Evolutionary conservation across 2,797 vertebrate genomes (phyloP).

Genomic region (Otus scops): DNA sequence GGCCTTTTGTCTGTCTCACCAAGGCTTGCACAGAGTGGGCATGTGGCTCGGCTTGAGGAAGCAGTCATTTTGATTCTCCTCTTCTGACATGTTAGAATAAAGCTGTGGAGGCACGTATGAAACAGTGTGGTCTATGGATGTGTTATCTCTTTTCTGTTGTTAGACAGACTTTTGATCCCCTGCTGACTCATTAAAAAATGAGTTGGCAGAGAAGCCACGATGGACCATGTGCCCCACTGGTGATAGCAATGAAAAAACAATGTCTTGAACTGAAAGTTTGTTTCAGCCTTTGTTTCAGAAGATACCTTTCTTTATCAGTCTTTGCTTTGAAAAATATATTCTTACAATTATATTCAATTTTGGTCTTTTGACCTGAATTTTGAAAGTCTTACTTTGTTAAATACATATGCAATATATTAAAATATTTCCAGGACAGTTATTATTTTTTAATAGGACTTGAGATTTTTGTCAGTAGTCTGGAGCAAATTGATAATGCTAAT

Average conservation of each 20-base stretch:
- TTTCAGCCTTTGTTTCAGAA: slow-evolving; percentile 41
- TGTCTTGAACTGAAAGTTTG: slow-evolving; percentile 40
- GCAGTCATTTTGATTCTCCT: background rate
- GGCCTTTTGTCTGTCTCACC: background rate
- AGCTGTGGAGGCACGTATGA: background rate
- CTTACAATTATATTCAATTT: background rate
- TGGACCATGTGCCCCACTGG: slow-evolving; percentile 27
- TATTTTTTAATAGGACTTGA: background rate
- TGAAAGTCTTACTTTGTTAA: background rate
- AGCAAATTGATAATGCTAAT: background rate
- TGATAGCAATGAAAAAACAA: slow-evolving; percentile 57
- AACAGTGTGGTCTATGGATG: background rate
- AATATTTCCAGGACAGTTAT: background rate
- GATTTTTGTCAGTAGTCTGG: background rate
- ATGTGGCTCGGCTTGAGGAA: background rate
- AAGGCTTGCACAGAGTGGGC: background rate
- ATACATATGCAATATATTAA: background rate
- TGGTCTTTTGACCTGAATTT: background rate
- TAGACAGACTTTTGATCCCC: slow-evolving; percentile 36
- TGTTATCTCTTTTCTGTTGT: slow-evolving; percentile 38
- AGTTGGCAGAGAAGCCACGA: slow-evolving; percentile 18
- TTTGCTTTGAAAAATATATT: background rate
- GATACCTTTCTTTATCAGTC: slow-evolving; percentile 54
- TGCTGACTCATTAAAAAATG: slow-evolving; percentile 54
- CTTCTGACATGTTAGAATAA: background rate